Conservation (phyloP, 92 coral and sea anemone genomes). For the Siderastrea radians region DNA sequence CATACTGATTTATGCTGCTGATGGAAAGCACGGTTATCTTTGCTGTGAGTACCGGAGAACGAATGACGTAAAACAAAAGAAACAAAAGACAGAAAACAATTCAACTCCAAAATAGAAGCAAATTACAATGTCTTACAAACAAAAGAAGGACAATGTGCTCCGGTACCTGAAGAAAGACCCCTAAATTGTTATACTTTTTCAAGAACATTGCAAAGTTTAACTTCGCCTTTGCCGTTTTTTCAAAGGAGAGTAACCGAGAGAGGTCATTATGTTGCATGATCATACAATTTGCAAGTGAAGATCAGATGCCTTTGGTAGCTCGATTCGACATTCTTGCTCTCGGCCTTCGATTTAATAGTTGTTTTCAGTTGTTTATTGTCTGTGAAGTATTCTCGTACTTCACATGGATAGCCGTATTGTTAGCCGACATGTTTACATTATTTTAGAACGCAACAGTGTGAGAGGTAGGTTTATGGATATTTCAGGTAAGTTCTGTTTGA, state of each 20-base stretch:
- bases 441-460: conserved; percentile 18
- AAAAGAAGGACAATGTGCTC: too few relatives aligned
- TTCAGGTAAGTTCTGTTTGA: background rate
- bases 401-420: too few relatives aligned
- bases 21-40: background rate
- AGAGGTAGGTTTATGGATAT: too few relatives aligned
- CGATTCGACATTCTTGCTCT: too few relatives aligned
- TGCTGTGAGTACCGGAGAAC: too few relatives aligned
- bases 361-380: background rate
- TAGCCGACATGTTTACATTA: too few relatives aligned
- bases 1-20: background rate
- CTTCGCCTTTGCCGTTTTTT: conserved; percentile 8
- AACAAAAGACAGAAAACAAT: too few relatives aligned
- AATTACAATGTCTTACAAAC: too few relatives aligned
- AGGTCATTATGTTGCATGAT: background rate
- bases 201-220: background rate
- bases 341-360: background rate
- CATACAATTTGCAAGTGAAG: conserved; percentile 15
- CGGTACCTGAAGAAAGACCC: too few relatives aligned
- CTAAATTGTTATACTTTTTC: background rate
- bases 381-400: background rate
- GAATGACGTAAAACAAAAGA: too few relatives aligned
- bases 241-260: conserved; percentile 24
- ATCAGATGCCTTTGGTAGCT: background rate
- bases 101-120: too few relatives aligned